phyloP scores from a whole-genome alignment of 2,888 invertebrate species.

The Diadegma fenestrale region DNA sequence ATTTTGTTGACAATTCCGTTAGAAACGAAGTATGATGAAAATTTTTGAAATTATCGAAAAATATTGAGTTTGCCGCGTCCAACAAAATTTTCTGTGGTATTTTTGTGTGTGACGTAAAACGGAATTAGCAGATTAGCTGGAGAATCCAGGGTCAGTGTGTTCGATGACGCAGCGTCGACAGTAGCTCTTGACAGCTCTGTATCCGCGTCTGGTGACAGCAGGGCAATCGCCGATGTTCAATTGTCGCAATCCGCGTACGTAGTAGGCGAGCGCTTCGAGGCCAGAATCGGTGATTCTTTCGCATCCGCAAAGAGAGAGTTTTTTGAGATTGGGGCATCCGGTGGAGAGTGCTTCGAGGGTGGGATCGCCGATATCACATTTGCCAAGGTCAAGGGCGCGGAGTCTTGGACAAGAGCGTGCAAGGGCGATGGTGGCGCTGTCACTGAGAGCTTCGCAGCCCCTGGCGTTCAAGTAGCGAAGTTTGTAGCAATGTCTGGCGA shows the following conservation, averaged over 20 bases:
- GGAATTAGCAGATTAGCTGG: too few relatives aligned
- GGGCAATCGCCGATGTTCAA: conserved; percentile 97
- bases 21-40: too few relatives aligned
- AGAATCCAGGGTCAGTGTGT: conserved; percentile 97
- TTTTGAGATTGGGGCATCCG: conserved; percentile 95
- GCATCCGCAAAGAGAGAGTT: conserved; percentile 95
- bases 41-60: too few relatives aligned
- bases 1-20: too few relatives aligned
- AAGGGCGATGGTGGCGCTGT: conserved; percentile 94
- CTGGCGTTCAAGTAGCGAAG: conserved; percentile 95
- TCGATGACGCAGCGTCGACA: conserved; percentile 97
- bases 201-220: conserved; percentile 93
- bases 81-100: too few relatives aligned
- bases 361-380: conserved; percentile 96
- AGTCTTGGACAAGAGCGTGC: conserved; percentile 94
- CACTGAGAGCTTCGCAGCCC: conserved; percentile 97
- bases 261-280: conserved; percentile 94
- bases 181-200: conserved; percentile 95
- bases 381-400: conserved; percentile 95
- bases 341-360: conserved; percentile 94
- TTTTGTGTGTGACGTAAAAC: too few relatives aligned
- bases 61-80: background rate
- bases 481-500: conserved; percentile 95
- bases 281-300: conserved; percentile 96
- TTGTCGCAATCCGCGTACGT: conserved; percentile 95